Percentiles rank a stretch among this genome's conserved stretches.
These are phyloP conservation scores for Spodoptera littoralis DNA, from an alignment of 2,888 invertebrate species.

Conservation along the genomic window DNA sequence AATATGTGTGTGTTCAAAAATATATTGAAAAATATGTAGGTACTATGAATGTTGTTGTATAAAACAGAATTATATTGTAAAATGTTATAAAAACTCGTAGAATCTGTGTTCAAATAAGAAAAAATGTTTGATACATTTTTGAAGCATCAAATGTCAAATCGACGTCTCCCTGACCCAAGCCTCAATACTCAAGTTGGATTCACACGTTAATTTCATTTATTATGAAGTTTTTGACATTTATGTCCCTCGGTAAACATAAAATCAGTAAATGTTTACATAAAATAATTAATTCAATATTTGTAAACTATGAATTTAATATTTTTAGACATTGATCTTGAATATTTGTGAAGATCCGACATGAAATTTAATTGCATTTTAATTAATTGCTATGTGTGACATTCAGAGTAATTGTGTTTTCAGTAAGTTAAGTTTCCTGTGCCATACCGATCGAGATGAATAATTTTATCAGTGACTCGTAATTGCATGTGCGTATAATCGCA, in stretches of 20 bases:
- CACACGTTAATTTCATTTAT: slow-evolving; percentile 32
- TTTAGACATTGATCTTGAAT: slow-evolving; percentile 49
- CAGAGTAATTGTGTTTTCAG: slow-evolving; percentile 63
- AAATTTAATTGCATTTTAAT: slow-evolving; percentile 54
- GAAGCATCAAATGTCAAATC: slow-evolving; percentile 52
- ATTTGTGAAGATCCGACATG: slow-evolving; percentile 43
- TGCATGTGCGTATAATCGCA: slow-evolving; percentile 51
- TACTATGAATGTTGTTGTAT: slow-evolving; percentile 80
- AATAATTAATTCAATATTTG: slow-evolving; percentile 41
- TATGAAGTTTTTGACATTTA: slow-evolving; percentile 47
- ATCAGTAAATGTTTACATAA: slow-evolving; percentile 43
- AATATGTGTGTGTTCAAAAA: slow-evolving; percentile 80
- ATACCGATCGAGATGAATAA: slow-evolving; percentile 63
- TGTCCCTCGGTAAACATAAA: slow-evolving; percentile 27
- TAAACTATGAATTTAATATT: slow-evolving; percentile 37
- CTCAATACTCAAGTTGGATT: slow-evolving; percentile 44
- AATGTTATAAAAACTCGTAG: slow-evolving; percentile 55
- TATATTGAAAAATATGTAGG: slow-evolving; percentile 64
- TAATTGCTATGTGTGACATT: slow-evolving; percentile 58
- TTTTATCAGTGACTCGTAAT: slow-evolving; percentile 54
- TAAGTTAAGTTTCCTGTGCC: slow-evolving; percentile 74
- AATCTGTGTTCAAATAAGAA: slow-evolving; percentile 53
- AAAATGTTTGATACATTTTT: slow-evolving; percentile 21
- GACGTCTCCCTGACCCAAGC: slow-evolving; percentile 48
- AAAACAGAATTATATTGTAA: slow-evolving; percentile 72